Evolutionary conservation across 2,888 invertebrate genomes (phyloP), one percentile per base, ranked within the genome.

Genomic region (Xestobium rufovillosum): DNA sequence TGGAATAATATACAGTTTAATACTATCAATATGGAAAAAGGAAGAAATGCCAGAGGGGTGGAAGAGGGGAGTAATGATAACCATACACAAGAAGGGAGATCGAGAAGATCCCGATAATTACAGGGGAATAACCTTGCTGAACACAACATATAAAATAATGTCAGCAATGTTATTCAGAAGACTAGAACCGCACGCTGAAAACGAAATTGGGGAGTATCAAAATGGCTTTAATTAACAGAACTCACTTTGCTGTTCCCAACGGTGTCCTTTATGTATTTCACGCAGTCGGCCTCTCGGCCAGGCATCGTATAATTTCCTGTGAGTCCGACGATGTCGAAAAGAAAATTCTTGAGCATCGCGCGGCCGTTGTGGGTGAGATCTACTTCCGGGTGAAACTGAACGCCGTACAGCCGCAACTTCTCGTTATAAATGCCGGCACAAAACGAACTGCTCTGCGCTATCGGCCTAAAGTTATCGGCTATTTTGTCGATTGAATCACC

Each of bases 371-470:
- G 75, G 1, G 96, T 94, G 55, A 98, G 78, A 64, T 97, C 96
- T 49, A 98, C 91, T 73, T 98, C 97, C 0, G 97, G 98, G 67
- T 98, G 98, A 68, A 98, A 98, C 71, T 98, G 98, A 43, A 98
- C 86, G 15, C 97, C 98, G 60, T 92, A 96, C 39, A 95, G 75
- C 36, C 85, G 78, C 64, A 83, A 72, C 60, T 86, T 84, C 59
- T 95, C 94, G 70, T 90, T 89, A 56, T 86, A 85, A 56, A 98
- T 87, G 38, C 87, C 96, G 8, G 89, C 83, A 49, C 90, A 76
- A 60, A 89, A 78, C 49, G 82, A 79, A 55, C 80, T 80, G 27
- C 89, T 89, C 61, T 80, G 81, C 25, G 92, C 96, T 40, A 89
- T 83, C 12, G 86, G 73, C 56, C 84, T 81, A 66, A 98, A 90